Conservation (phyloP, 2,888 invertebrate species). For the Mythimna albipuncta region DNA sequence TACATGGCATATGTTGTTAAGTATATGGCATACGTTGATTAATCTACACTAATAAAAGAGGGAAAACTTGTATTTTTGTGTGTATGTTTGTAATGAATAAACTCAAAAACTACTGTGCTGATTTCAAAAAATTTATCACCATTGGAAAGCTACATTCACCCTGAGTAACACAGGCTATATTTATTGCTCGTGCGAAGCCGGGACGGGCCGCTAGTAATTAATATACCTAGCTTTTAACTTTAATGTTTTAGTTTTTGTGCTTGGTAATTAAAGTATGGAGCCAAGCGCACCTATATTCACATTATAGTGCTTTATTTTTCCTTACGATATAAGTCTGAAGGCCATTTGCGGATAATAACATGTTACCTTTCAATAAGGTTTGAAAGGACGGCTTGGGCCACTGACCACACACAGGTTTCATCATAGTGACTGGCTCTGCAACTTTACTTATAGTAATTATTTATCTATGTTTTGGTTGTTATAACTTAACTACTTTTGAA, state of each 20-base stretch:
- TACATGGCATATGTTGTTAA: background rate
- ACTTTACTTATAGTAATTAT: background rate
- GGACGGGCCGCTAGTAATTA: too few relatives aligned
- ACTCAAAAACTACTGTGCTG: too few relatives aligned
- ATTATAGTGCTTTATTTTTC: constrained; percentile 32
- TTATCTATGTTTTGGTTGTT: background rate
- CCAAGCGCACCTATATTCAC: background rate
- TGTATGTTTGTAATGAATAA: too few relatives aligned
- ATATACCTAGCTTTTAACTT: background rate
- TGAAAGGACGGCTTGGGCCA: constrained; percentile 15
- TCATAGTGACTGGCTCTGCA: constrained; percentile 25
- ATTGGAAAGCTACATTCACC: too few relatives aligned
- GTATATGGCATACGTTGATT: background rate
- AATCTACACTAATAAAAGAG: too few relatives aligned
- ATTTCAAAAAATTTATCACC: too few relatives aligned
- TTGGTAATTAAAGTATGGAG: background rate
- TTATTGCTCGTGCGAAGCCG: too few relatives aligned
- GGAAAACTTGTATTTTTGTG: too few relatives aligned
- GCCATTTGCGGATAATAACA: constrained; percentile 19
- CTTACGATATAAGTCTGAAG: constrained; percentile 36
- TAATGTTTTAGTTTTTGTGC: background rate
- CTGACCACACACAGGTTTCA: constrained; percentile 19
- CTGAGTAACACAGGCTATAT: too few relatives aligned
- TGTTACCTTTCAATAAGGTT: constrained; percentile 24
- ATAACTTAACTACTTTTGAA: background rate